Base-by-base conservation (phyloP, 2,888 invertebrate genomes). In the Metellina segmentata region DNA sequence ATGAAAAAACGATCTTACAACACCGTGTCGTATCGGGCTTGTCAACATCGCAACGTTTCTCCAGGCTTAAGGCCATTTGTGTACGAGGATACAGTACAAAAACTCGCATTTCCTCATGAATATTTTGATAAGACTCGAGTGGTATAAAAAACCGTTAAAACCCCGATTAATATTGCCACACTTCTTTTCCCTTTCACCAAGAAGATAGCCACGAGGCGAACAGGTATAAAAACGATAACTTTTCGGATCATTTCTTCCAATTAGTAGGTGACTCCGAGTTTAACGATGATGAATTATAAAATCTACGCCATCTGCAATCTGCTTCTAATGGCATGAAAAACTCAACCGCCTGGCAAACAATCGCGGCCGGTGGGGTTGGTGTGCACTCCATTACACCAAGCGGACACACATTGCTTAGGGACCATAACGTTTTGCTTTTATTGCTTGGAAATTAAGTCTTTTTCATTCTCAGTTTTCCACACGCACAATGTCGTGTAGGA, bases 241-340 rank as follows among this genome's bases (percentile, higher is more conserved):
- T 71, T 72, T 78, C 85, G 72, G 83, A 90, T 90, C 89, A 90
- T 90, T 90, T 90, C 83, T 78, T 85, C 70, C 89, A 90, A 90
- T 85, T 90, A 89, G 77, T 82, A 51, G 82, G 69, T 52, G 70
- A 34, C 77, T 74, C 81, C 11, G 53, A 74, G 9, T 51, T 48
- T 90, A 89, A 85, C 78, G 78, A 79, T 78, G 89, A 85, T 83
- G 83, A 90, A 83, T 90, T 85, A 75, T 70, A 72, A 89, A 88
- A 78, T 78, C 78, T 61, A 53, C 49, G 89, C 79, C 85, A 90
- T 79, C 78, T 79, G 78, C 85, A 85, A 53, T 72, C 79, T 83
- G 78, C 72, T 48, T 11, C 77, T 78, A 83, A 90, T 90, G 89
- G 81, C 75, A 81, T 88, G 74, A 88, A 88, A 81, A 79, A 70